phyloP scores from a whole-genome alignment of 1,140 invertebrate genomes.

The Drosophila miranda region DNA sequence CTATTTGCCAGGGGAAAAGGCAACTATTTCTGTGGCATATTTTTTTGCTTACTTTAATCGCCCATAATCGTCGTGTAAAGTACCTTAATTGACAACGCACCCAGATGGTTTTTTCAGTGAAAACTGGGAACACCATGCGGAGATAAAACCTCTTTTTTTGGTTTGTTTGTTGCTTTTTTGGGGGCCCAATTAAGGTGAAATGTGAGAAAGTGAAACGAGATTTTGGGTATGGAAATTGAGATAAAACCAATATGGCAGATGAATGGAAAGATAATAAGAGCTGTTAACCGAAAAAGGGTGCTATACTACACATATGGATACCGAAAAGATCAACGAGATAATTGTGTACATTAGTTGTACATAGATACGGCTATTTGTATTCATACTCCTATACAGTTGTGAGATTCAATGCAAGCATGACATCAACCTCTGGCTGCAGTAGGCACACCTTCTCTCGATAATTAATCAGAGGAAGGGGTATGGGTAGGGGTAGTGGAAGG shows the following conservation, averaged over 20 bases:
- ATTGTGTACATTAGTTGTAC: too few relatives aligned
- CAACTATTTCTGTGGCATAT: background rate
- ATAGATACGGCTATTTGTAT: background rate
- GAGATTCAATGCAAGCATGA: too few relatives aligned
- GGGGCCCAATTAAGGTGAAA: slow-evolving; percentile 55
- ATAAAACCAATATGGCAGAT: slow-evolving; percentile 12
- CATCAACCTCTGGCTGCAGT: too few relatives aligned
- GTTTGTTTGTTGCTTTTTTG: background rate
- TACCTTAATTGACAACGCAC: slow-evolving; percentile 41
- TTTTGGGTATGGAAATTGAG: slow-evolving; percentile 27
- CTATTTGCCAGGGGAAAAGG: slow-evolving; percentile 18
- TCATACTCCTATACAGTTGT: too few relatives aligned
- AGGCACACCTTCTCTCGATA: too few relatives aligned
- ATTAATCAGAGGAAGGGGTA: too few relatives aligned
- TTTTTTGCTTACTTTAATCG: slow-evolving; percentile 24
- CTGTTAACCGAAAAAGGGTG: background rate
- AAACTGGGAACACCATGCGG: slow-evolving; percentile 12
- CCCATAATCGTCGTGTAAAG: slow-evolving; percentile 24
- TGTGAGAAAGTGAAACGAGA: slow-evolving; percentile 60
- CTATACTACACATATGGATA: background rate
- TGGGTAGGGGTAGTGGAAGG: too few relatives aligned
- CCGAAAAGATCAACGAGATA: too few relatives aligned
- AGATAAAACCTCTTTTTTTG: slow-evolving; percentile 38
- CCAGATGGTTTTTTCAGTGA: slow-evolving; percentile 34
- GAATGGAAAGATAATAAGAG: background rate